phyloP scores from a whole-genome alignment of 2,888 invertebrate genomes.

The Tromatobia lineatoria region DNA sequence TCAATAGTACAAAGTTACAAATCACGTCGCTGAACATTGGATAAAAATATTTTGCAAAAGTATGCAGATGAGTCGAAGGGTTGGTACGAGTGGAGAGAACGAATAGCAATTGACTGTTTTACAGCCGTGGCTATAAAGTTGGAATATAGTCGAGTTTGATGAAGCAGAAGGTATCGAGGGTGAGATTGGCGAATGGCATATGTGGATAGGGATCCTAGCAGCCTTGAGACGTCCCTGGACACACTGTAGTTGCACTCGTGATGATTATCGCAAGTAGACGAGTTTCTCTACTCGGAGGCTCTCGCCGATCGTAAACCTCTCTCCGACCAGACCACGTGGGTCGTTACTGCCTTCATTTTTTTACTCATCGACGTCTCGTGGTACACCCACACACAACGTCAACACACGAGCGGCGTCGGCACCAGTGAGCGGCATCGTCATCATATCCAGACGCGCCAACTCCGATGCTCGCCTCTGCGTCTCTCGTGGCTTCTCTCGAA shows the following conservation, averaged over 20 bases:
- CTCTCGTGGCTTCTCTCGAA: slow-evolving; percentile 13
- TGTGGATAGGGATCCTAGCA: slow-evolving; percentile 46
- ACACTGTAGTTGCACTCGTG: slow-evolving; percentile 53
- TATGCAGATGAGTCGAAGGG: background rate
- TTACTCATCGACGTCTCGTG: slow-evolving; percentile 54
- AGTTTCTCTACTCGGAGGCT: slow-evolving; percentile 64
- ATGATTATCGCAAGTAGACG: slow-evolving; percentile 68
- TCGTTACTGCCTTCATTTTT: slow-evolving; percentile 62
- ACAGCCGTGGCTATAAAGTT: background rate
- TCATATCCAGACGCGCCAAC: background rate
- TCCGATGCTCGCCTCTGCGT: background rate
- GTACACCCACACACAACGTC: slow-evolving; percentile 47
- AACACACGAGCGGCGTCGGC: slow-evolving; percentile 3
- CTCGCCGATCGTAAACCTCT: slow-evolving; percentile 65
- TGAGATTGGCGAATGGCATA: slow-evolving; percentile 19
- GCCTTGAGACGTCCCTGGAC: slow-evolving; percentile 66
- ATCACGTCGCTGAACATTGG: background rate
- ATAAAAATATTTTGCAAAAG: background rate
- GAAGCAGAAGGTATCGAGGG: background rate
- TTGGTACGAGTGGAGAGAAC: background rate
- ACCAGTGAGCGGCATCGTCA: background rate
- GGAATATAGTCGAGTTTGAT: slow-evolving; percentile 1
- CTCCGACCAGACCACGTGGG: slow-evolving; percentile 64
- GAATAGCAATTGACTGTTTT: background rate
- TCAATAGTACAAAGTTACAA: background rate